Evolutionary conservation across 2,797 vertebrate genomes (phyloP), one percentile per base, ranked within the genome.

Genomic region (Cyprinella venusta): DNA sequence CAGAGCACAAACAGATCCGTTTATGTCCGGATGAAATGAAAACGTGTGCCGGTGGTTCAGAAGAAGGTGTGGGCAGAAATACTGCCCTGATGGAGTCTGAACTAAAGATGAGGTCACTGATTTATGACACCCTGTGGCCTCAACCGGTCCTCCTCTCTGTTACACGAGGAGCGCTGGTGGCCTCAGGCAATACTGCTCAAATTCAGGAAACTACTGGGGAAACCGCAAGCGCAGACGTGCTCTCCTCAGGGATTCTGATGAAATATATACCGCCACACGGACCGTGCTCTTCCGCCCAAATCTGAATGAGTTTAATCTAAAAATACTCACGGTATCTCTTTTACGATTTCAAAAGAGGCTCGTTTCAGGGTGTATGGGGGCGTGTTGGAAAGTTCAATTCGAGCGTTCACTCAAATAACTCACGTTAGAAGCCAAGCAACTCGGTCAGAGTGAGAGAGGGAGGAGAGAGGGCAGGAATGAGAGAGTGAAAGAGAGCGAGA

Each of bases 351-450:
- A 72, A 48, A 50, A 80, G 40, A 61, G 21, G 38, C 26, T 33
- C 1, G 8, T 38, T 72, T 81, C 26, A 9, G 40, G 36, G 78
- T 24, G 79, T 48, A 86, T 72, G 87, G 79, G 75, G 83, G 65
- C 21, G 33, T 61, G 19, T 75, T 69, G 65, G 26, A 63, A 65
- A 50, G 87, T 83, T 21, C 88, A 89, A 90, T 30, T 65, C 87
- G 87, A 85, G 87, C 78, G 88, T 89, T 89, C 67, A 84, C 86
- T 86, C 87, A 89, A 82, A 92, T 88, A 86, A 87, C 76, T 69
- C 76, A 76, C 84, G 71, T 80, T 81, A 85, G 85, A 85, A 85
- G 30, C 79, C 67, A 70, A 42, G 5, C 24, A 30, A 54, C 45
- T 64, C n/a, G 50, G 65, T 84, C 50, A 72, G 42, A 87, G 59